A percentile compares a stretch with the other conserved stretches of the same genome.
Evolutionary conservation across 2,113 vertebrate genomes (phyloP).

Genomic region (Hiodon tergisus): DNA sequence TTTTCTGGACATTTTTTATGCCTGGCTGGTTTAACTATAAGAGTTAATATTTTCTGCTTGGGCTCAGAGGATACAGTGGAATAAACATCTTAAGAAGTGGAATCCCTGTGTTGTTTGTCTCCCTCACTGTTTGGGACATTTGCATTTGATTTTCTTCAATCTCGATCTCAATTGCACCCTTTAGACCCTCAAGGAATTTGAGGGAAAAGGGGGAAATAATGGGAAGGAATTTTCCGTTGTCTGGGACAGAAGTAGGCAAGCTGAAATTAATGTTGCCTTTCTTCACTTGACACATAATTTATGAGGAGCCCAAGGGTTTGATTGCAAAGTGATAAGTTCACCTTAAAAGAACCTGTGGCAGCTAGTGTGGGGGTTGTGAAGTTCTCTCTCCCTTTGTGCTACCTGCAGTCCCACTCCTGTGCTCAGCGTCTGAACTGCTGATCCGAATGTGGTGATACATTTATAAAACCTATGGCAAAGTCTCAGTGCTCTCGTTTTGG

Average conservation of each 20-base stretch:
- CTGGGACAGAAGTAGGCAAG: neutral
- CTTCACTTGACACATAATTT: slow-evolving; percentile 24
- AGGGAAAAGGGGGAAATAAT: neutral
- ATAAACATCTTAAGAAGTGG: neutral
- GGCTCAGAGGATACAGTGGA: neutral
- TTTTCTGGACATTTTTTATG: slow-evolving; percentile 23
- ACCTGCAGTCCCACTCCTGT: slow-evolving; percentile 8
- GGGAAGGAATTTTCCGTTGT: neutral
- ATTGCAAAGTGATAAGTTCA: slow-evolving; percentile 34
- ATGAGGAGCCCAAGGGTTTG: slow-evolving; percentile 29
- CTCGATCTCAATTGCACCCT: neutral
- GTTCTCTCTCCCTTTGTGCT: neutral
- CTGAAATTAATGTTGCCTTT: slow-evolving; percentile 11
- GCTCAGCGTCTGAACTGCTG: slow-evolving; percentile 14
- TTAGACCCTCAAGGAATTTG: neutral
- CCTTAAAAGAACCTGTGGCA: slow-evolving; percentile 25
- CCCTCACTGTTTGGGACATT: no score
- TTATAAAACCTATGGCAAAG: neutral
- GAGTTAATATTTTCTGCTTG: neutral
- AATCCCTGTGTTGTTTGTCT: no score
- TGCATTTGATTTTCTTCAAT: no score
- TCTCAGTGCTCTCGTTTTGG: neutral
- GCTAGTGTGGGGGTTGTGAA: slow-evolving; percentile 21
- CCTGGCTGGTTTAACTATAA: slow-evolving; percentile 9
- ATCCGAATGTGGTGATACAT: slow-evolving; percentile 17